phyloP scores from a whole-genome alignment of 2,797 vertebrate genomes.

The Myotis findleyi region DNA sequence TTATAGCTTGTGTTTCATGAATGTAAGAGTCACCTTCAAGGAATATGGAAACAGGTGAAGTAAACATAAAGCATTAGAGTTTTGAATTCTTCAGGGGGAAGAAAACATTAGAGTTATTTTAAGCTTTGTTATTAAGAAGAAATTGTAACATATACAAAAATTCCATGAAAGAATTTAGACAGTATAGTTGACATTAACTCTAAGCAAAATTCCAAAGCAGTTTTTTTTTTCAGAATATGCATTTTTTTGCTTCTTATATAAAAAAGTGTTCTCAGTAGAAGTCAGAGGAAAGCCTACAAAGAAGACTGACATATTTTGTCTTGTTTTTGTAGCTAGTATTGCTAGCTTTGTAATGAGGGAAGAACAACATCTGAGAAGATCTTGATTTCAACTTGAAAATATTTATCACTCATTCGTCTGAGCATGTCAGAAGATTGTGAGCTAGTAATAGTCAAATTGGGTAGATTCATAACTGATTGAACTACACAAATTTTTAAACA shows the following conservation, averaged over 20 bases:
- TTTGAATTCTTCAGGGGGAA: background rate
- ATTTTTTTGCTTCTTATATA: background rate
- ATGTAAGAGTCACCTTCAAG: background rate
- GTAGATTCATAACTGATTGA: background rate
- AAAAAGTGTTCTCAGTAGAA: background rate
- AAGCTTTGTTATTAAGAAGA: background rate
- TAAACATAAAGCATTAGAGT: background rate
- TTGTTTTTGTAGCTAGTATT: background rate
- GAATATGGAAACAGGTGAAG: background rate
- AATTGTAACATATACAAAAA: background rate
- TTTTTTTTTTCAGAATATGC: background rate
- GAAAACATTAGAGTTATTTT: background rate
- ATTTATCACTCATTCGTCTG: background rate
- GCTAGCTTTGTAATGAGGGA: background rate
- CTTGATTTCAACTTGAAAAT: constrained; percentile 46
- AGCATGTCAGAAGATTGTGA: background rate
- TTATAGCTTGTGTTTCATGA: background rate
- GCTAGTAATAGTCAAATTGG: background rate
- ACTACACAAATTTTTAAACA: background rate
- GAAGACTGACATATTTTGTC: background rate
- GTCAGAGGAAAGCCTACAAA: background rate
- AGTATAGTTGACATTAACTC: background rate
- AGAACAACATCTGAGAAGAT: background rate
- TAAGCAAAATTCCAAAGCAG: background rate
- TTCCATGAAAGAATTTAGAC: background rate